Percentiles rank a stretch among this genome's conserved stretches.
Conservation (phyloP, 1,140 invertebrate genomes). For the Nasonia giraulti region DNA sequence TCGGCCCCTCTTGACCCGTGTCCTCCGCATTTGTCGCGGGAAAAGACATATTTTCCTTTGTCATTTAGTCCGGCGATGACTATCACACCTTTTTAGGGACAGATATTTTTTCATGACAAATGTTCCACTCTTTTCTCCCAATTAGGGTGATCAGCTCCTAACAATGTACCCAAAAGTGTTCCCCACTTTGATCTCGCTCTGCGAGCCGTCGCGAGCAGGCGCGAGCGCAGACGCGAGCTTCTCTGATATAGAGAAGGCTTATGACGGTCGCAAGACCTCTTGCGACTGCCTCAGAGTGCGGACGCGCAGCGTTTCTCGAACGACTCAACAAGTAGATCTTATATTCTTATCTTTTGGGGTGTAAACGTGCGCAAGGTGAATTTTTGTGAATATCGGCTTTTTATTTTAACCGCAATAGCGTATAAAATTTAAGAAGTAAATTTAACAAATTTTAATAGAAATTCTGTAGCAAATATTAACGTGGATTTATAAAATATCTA, state of each 20-base stretch:
- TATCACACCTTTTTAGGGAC: background rate
- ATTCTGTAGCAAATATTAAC: background rate
- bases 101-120: background rate
- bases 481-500: background rate
- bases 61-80: conserved; percentile 7
- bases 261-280: too few species aligned
- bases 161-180: background rate
- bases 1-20: conserved; percentile 79
- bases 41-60: conserved; percentile 58
- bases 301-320: too few species aligned
- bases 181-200: background rate
- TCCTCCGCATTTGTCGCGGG: conserved; percentile 74
- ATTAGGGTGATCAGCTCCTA: too few species aligned
- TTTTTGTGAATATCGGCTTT: too few species aligned
- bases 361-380: too few species aligned
- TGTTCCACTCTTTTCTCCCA: background rate
- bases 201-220: too few species aligned
- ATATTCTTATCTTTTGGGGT: too few species aligned
- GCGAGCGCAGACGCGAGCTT: too few species aligned
- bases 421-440: background rate
- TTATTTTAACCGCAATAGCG: background rate
- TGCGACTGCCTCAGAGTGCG: too few species aligned
- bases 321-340: too few species aligned
- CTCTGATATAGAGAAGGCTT: too few species aligned
- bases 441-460: too few species aligned